Evolutionary conservation across 2,888 invertebrate species (phyloP).

Genomic region (Rotaria socialis): DNA sequence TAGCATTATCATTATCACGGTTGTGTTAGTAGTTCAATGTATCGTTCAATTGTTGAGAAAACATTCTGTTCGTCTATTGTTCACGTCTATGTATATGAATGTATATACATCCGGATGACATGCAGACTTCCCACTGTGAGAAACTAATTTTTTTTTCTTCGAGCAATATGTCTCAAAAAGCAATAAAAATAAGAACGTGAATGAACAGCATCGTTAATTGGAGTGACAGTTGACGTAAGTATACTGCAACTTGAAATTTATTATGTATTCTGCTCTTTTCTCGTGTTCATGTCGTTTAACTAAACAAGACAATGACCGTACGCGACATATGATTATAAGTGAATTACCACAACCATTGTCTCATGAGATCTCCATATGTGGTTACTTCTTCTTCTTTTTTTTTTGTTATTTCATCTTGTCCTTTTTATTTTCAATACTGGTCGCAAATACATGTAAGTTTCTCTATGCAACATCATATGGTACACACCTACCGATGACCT

Average conservation of each 20-base stretch:
- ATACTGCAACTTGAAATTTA: background rate
- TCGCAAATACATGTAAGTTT: background rate
- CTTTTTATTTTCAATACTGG: background rate
- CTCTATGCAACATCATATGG: background rate
- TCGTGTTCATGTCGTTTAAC: background rate
- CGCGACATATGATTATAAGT: background rate
- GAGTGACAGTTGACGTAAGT: conserved; percentile 25
- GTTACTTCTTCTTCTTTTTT: background rate
- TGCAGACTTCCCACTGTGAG: background rate
- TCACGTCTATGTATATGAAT: background rate
- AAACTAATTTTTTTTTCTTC: background rate
- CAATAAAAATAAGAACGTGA: background rate
- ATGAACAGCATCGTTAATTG: conserved; percentile 10
- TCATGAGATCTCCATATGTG: background rate
- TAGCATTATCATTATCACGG: background rate
- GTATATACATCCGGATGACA: background rate
- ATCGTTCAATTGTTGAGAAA: background rate
- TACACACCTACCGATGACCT: background rate
- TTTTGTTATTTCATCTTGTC: background rate
- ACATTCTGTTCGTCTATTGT: background rate
- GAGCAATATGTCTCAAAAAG: background rate
- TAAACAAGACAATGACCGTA: background rate
- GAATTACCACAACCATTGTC: background rate
- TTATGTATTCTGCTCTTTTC: background rate
- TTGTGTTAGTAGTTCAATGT: background rate